Evolutionary conservation across 1,140 invertebrate genomes (phyloP).

Genomic region (Tetraneura akinire): DNA sequence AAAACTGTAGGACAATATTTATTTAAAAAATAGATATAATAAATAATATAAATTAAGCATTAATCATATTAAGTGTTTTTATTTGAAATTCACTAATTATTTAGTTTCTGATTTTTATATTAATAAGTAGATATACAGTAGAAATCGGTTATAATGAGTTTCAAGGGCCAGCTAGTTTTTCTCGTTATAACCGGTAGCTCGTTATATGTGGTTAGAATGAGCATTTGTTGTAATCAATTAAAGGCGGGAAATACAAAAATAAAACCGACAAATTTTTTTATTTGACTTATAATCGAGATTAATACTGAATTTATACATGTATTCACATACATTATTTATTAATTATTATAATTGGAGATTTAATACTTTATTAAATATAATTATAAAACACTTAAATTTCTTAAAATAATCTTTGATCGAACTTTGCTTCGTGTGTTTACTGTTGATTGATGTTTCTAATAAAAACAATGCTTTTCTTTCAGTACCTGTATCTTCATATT

Average conservation of each 20-base stretch:
- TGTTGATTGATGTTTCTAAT: constrained; percentile 2
- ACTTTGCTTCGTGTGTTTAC: background rate
- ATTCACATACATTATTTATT: background rate
- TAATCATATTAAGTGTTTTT: too few relatives aligned
- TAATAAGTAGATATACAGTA: background rate
- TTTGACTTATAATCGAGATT: constrained; percentile 22
- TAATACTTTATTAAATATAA: background rate
- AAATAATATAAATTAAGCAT: too few relatives aligned
- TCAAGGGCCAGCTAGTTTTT: too few relatives aligned
- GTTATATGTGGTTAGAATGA: too few relatives aligned
- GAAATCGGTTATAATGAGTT: too few relatives aligned
- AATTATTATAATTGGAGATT: too few relatives aligned
- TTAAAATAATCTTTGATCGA: constrained; percentile 14
- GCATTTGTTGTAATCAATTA: too few relatives aligned
- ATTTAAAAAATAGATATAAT: too few relatives aligned
- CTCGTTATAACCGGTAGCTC: too few relatives aligned
- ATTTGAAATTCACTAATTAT: background rate
- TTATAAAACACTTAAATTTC: background rate
- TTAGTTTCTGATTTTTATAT: too few relatives aligned
- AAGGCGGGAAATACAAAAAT: background rate
- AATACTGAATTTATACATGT: background rate
- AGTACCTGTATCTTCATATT: background rate
- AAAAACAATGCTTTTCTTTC: constrained; percentile 2
- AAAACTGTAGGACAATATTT: too few relatives aligned
- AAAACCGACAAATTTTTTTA: background rate